Evolutionary conservation across 2,888 invertebrate genomes (phyloP).

Genomic region (Parapristionchus giblindavisi): DNA sequence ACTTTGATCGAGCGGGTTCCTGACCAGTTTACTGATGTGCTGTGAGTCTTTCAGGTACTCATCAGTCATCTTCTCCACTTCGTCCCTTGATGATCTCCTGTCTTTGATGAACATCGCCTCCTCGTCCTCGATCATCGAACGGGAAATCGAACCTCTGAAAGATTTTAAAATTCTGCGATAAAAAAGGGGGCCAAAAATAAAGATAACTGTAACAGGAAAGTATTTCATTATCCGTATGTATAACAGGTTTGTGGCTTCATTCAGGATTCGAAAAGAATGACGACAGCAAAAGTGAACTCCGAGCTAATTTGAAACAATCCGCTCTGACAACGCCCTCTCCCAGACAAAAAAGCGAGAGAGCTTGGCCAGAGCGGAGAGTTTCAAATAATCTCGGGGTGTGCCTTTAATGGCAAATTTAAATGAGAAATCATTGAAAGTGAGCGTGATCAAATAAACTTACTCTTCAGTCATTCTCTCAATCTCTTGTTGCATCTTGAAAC

Average conservation of each 20-base stretch:
- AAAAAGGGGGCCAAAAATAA: no score
- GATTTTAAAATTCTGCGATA: no score
- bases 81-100: not conserved
- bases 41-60: conserved; percentile 56
- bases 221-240: no score
- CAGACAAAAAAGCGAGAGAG: no score
- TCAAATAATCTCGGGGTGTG: not conserved
- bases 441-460: conserved; percentile 36
- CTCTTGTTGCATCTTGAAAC: conserved; percentile 56
- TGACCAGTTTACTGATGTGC: conserved; percentile 57
- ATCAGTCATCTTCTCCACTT: conserved; percentile 54
- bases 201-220: no score
- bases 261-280: no score
- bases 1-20: conserved; percentile 48
- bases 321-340: no score
- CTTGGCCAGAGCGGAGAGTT: no score
- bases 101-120: conserved; percentile 35
- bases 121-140: conserved; percentile 53
- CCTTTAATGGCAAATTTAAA: not conserved
- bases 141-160: conserved; percentile 47
- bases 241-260: no score
- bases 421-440: not conserved
- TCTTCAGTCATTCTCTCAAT: conserved; percentile 60
- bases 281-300: no score
- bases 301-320: no score